These are phyloP conservation scores for Mobula hypostoma DNA, from an alignment of 2,113 vertebrate genomes.

Conservation along the genomic window DNA sequence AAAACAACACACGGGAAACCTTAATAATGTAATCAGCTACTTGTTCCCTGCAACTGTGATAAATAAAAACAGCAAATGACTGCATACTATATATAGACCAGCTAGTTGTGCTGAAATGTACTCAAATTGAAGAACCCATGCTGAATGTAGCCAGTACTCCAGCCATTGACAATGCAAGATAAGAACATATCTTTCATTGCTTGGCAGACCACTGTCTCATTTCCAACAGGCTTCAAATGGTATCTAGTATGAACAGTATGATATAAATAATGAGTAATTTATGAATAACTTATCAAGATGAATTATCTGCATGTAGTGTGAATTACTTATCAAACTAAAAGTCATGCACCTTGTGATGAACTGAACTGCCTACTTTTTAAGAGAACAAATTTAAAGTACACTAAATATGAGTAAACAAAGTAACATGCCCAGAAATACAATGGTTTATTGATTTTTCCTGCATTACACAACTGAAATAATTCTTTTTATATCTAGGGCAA, in stretches of 20 bases:
- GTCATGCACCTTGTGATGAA: background rate
- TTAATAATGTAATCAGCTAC: background rate
- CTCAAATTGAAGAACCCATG: background rate
- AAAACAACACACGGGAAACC: background rate
- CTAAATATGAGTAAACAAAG: background rate
- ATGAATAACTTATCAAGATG: background rate
- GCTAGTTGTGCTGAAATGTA: background rate
- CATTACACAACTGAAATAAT: no score
- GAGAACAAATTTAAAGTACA: background rate
- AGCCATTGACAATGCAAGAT: background rate
- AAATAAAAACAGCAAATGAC: background rate
- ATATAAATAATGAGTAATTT: background rate
- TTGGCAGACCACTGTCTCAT: background rate
- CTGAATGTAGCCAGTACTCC: background rate
- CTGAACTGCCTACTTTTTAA: background rate
- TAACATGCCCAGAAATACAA: background rate
- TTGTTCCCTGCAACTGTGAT: background rate
- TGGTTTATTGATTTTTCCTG: no score
- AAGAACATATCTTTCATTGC: background rate
- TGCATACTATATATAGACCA: no score
- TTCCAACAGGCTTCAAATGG: background rate
- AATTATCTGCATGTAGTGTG: background rate
- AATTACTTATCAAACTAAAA: background rate
- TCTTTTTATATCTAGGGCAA: no score
- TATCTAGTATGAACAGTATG: background rate